phyloP scores from a whole-genome alignment of 2,113 vertebrate species.

The Crypturellus undulatus region DNA sequence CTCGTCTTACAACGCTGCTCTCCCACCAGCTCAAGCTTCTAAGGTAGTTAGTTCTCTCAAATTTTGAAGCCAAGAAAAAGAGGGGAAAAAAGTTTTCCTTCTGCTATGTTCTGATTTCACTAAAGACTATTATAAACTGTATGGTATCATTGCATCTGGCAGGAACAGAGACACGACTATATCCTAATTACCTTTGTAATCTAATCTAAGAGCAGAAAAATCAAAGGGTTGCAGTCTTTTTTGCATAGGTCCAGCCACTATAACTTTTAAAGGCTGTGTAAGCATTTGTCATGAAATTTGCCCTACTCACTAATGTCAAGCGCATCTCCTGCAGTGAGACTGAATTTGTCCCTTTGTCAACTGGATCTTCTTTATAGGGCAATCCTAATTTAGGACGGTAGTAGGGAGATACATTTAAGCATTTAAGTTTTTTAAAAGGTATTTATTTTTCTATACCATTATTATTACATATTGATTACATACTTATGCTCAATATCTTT shows the following conservation, averaged over 20 bases:
- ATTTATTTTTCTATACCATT: not conserved
- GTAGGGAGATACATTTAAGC: not conserved
- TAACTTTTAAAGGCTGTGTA: not conserved
- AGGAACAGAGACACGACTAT: not conserved
- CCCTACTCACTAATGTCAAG: not conserved
- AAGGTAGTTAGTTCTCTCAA: slow-evolving; percentile 27
- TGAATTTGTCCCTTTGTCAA: not conserved
- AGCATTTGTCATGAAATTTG: not conserved
- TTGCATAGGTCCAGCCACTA: not conserved
- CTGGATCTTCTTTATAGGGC: not conserved
- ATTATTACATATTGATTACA: not conserved
- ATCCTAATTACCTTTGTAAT: not conserved
- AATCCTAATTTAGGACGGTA: not conserved
- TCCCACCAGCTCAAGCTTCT: slow-evolving; percentile 48
- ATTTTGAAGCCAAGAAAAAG: not conserved
- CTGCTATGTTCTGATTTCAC: not conserved
- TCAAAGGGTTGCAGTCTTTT: not conserved
- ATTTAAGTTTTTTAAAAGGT: not conserved
- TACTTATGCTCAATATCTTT: not conserved
- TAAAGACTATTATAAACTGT: not conserved
- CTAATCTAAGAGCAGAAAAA: not conserved
- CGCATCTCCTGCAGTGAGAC: not conserved
- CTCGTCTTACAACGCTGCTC: slow-evolving; percentile 29
- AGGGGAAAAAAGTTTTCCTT: not conserved
- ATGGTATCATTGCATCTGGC: not conserved